Base-by-base conservation (phyloP, 2,888 invertebrate species). In the Spodoptera exigua region DNA sequence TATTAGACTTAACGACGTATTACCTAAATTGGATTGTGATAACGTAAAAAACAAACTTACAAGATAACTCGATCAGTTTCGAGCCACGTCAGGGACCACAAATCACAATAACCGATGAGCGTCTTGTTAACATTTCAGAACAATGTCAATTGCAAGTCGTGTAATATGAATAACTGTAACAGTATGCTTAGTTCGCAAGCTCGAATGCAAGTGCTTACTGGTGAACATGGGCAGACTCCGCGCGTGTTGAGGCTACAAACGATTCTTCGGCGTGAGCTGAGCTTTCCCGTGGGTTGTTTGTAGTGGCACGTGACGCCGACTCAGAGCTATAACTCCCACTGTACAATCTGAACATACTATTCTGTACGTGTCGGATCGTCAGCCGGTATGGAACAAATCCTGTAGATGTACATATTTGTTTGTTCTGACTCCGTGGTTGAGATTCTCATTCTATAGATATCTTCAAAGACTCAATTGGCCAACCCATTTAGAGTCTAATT, bases 231-330 rank as follows among this genome's bases (percentile, higher is more conserved):
- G 10, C 18, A 11, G 36, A 13, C 27, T 34, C 21, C 17, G 21
- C 9, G 27, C 46, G 37, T 58, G 35, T 57, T 35, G 5, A 9
- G 34, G 58, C 37, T 66, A 18, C 44, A 32, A 40, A 39, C 27
- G 12, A 34, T 27, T 64, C 36, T 34, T 17, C 27, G 18, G 7
- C 32, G 32, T 13, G 16, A 58, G 18, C 59, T 9, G 11, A 60
- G 27, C 18, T 13, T 36, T 35, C 46, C 17, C 32, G 18, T n/a
- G 59, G 64, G 17, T 57, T 14, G 37, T 39, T 66, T 48, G 39
- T 39, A 37, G 34, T 21, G 21, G 49, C 27, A 52, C 46, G 53
- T 71, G 58, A 53, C 41, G 39, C n/a, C 52, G 14, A 44, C 27
- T 32, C 13, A 64, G 35, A 14, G 17, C 21, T 39, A 40, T 45